Percentiles rank a stretch among this genome's conserved stretches.
These are phyloP conservation scores for Vulpes ferrilata DNA, from an alignment of 2,113 vertebrate genomes.

Conservation along the genomic window DNA sequence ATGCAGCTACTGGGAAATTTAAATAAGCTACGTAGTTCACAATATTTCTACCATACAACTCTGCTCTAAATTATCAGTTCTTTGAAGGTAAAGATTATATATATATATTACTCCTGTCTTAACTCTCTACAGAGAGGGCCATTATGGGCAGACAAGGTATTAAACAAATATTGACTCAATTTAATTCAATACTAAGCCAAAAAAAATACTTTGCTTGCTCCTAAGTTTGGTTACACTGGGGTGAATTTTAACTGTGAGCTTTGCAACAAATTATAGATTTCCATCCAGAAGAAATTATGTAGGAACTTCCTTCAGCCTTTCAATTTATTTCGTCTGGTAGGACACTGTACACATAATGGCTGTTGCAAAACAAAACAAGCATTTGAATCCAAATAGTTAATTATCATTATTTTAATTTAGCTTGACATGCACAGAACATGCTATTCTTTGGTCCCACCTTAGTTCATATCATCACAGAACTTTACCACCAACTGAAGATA, in stretches of 20 bases:
- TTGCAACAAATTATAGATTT: neutral
- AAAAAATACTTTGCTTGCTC: neutral
- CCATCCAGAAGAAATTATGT: neutral
- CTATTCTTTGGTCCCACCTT: neutral
- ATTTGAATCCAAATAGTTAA: slow-evolving; percentile 34
- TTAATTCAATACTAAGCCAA: slow-evolving; percentile 43
- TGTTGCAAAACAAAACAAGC: neutral
- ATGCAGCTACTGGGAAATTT: slow-evolving; percentile 10
- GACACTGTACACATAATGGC: neutral
- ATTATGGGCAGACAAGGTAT: neutral
- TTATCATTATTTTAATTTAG: slow-evolving; percentile 6
- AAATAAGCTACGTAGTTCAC: neutral
- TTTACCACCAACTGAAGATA: neutral
- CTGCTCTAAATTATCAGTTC: slow-evolving; percentile 21
- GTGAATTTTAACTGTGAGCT: slow-evolving; percentile 6
- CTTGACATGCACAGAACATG: neutral
- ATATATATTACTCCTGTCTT: neutral
- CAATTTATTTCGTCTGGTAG: neutral
- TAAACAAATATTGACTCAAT: slow-evolving; percentile 55
- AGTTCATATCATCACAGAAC: neutral
- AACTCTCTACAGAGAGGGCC: neutral
- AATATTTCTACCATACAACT: neutral
- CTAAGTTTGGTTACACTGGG: neutral
- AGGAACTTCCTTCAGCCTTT: neutral
- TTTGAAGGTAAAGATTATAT: neutral